Evolutionary conservation across 2,113 vertebrate species (phyloP), one percentile per base, ranked within the genome.

Genomic region (Mastomys natalensis): DNA sequence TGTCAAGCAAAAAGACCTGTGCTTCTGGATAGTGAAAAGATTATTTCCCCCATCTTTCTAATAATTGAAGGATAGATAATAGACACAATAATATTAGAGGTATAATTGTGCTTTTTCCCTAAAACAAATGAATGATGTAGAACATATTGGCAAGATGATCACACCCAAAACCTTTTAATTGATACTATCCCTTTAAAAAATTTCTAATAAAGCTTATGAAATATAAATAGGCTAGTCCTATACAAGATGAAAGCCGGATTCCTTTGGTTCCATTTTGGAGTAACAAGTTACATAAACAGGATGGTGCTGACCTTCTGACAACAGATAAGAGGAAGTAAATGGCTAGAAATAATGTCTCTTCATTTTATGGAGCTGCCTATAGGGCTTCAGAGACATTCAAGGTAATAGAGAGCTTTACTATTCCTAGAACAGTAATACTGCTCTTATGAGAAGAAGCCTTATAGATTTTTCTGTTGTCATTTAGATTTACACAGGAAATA

Each of bases 61-160:
- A 74, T 72, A 85, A 91, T 87, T 22, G 62, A 92, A 64, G 74
- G 22, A 40, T 58, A 89, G 31, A 34, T 48, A 90, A 87, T 3
- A 68, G 74, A 68, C 43, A 95, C 94, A 89, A 24, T 48, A 94
- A 93, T 11, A 62, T 60, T 76, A 92, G 91, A 97, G 92, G 91
- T 92, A 76, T 70, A 96, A 81, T 94, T 97, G 97, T 97, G 97
- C 97, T 98, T 97, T 92, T 51, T 7, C 0, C 12, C 87, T 66
- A 72, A 73, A 66, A 78, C 51, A 40, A 72, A 93, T 77, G 68
- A 92, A 87, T 76, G 74, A 84, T 51, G 45, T 37, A 90, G 85
- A 89, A 87, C 45, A 92, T 72, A 84, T 3, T 74, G 51, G 93
- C 92, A 95, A 94, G 85, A 93, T 89, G 53, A 95, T 43, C 53